Base-by-base conservation (phyloP, 2,888 invertebrate species). In the Drosophila prolongata region DNA sequence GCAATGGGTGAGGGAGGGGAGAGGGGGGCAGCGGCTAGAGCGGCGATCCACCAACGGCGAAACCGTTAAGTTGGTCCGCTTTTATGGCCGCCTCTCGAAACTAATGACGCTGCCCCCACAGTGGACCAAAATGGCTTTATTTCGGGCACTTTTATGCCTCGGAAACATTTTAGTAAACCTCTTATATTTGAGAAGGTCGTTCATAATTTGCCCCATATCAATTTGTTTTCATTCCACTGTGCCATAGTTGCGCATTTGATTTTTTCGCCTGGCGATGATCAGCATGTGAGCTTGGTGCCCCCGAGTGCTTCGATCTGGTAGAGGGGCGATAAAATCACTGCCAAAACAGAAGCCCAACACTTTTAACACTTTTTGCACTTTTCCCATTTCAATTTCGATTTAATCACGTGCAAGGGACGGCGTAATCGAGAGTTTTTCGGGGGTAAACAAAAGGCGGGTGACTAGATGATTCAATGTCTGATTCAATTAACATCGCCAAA, bases 21-120 rank as follows among this genome's bases (percentile, higher is more conserved):
- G 8, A 19, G 6, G 30, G 2, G 9, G 56, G 52, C 19, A 30
- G 19, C 11, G 14, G 14, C 35, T 42, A 47, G 9, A 19, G 38
- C 49, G 73, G 56, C 70, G 57, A 71, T 59, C 56, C 40, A 53
- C 16, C 52, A 58, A 35, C 61, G 42, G 65, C 43, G 35, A 71
- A 71, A 79, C 79, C 84, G 78, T 83, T 83, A 83, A 80, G 75
- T 77, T 68, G 80, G 61, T 80, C 67, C 58, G 77, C 77, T 82
- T 69, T 65, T 78, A 62, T 64, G 77, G 75, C 74, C 61, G 68
- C 55, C 69, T 68, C 65, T 66, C 66, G 69, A 56, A 55, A 40
- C 42, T 64, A 49, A 47, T 47, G 62, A 35, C 49, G 34, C 34
- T 35, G 24, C 30, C 6, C 5, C 16, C 35, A 66, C 66, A 46